Conservation (phyloP, 2,113 vertebrate species). For the Pygathrix nemaeus region DNA sequence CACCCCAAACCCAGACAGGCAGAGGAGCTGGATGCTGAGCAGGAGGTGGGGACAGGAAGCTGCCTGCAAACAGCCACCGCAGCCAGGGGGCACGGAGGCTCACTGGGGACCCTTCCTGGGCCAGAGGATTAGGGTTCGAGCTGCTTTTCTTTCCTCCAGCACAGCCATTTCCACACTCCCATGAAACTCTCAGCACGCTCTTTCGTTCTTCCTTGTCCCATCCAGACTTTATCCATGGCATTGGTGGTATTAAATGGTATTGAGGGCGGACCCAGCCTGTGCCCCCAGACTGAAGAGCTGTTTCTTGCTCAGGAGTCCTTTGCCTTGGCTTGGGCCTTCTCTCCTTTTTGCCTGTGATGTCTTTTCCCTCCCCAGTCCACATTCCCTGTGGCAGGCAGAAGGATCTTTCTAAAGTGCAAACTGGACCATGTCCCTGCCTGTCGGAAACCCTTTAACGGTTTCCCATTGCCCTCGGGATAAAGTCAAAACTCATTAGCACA, state of each 20-base stretch:
- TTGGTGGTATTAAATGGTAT: background rate
- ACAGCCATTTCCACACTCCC: background rate
- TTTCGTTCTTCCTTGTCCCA: background rate
- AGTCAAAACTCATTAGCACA: constrained; percentile 53
- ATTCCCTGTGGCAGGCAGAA: background rate
- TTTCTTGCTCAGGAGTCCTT: background rate
- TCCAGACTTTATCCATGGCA: background rate
- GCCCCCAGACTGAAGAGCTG: background rate
- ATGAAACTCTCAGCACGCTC: fast-evolving
- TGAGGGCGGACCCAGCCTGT: background rate
- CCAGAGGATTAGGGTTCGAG: background rate
- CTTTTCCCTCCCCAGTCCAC: background rate
- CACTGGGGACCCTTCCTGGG: background rate
- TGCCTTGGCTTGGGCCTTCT: no score
- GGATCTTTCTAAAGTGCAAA: constrained; percentile 6
- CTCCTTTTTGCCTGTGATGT: background rate
- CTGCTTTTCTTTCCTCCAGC: background rate
- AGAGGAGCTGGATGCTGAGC: background rate
- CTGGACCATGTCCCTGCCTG: background rate
- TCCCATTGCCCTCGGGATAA: constrained; percentile 7
- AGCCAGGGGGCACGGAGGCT: background rate
- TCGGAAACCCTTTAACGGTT: constrained; percentile 55
- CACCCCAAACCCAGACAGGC: background rate
- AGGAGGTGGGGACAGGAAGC: background rate
- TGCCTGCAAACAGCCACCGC: background rate